Conservation (phyloP, 2,113 vertebrate species). For the Notothenia coriiceps region DNA sequence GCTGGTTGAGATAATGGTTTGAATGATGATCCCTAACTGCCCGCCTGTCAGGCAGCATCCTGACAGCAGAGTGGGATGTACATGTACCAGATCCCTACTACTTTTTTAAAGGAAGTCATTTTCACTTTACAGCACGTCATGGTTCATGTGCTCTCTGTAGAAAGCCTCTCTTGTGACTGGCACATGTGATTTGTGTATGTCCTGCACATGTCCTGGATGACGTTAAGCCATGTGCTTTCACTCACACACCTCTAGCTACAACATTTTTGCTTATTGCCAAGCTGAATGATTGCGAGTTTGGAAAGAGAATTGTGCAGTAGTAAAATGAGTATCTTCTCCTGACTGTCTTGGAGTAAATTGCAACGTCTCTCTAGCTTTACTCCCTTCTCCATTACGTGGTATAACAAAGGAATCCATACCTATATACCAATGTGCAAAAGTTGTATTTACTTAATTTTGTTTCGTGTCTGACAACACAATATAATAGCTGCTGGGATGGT, state of each 20-base stretch:
- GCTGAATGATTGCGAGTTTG: conserved; percentile 6
- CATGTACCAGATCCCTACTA: neutral
- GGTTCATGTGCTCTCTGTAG: conserved; percentile 38
- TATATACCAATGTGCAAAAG: neutral
- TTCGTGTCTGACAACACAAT: neutral
- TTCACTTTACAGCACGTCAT: conserved; percentile 3
- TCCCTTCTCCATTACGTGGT: neutral
- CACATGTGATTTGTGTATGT: conserved; percentile 48
- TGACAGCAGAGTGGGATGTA: conserved; percentile 10
- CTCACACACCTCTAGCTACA: neutral
- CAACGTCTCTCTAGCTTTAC: neutral
- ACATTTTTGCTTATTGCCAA: neutral
- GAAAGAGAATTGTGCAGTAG: neutral
- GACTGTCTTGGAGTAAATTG: conserved; percentile 1
- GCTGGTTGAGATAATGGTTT: conserved; percentile 21
- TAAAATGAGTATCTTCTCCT: neutral
- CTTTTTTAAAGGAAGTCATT: neutral
- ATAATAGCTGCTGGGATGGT: neutral
- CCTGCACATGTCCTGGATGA: conserved; percentile 41
- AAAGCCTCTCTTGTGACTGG: conserved; percentile 47
- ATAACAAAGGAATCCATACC: neutral
- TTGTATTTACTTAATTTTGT: neutral
- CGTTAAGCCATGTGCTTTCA: conserved; percentile 23
- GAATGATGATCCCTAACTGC: conserved; percentile 32
- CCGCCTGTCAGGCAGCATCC: conserved; percentile 25